phyloP scores from a whole-genome alignment of 2,888 invertebrate genomes.

The Stenichneumon culpator region DNA sequence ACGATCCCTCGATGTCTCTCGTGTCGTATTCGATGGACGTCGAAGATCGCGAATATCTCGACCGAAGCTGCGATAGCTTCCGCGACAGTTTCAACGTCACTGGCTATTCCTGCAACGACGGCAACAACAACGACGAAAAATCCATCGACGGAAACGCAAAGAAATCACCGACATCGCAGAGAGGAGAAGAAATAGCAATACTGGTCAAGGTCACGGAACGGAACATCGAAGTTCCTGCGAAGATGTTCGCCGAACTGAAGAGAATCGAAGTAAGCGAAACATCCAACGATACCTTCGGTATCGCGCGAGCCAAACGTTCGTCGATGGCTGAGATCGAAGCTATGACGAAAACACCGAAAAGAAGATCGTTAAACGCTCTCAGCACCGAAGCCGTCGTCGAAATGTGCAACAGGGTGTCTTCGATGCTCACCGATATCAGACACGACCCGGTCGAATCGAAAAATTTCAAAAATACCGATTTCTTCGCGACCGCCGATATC shows the following conservation, averaged over 20 bases:
- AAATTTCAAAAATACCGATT: neutral
- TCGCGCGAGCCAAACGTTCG: neutral
- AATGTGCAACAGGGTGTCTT: constrained; percentile 37
- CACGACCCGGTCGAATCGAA: neutral
- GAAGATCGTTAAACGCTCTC: neutral
- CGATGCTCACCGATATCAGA: constrained; percentile 7
- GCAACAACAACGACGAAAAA: constrained; percentile 28
- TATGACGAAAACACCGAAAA: neutral
- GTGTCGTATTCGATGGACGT: neutral
- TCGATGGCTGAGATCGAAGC: neutral
- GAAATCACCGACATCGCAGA: neutral
- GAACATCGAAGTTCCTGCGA: neutral
- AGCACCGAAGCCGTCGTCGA: constrained; percentile 33
- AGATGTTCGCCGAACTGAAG: neutral
- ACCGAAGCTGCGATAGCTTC: neutral
- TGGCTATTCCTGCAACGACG: constrained; percentile 22
- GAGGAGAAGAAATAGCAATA: neutral
- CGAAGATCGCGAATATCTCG: neutral
- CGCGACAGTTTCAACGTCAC: constrained; percentile 15
- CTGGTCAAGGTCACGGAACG: neutral
- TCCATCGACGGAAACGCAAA: constrained; percentile 1
- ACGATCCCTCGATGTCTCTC: neutral
- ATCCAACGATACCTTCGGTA: neutral
- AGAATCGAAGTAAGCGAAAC: neutral
- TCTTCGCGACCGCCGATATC: neutral